Evolutionary conservation across 2,888 invertebrate genomes (phyloP).

Genomic region (Acrobasis repandana): DNA sequence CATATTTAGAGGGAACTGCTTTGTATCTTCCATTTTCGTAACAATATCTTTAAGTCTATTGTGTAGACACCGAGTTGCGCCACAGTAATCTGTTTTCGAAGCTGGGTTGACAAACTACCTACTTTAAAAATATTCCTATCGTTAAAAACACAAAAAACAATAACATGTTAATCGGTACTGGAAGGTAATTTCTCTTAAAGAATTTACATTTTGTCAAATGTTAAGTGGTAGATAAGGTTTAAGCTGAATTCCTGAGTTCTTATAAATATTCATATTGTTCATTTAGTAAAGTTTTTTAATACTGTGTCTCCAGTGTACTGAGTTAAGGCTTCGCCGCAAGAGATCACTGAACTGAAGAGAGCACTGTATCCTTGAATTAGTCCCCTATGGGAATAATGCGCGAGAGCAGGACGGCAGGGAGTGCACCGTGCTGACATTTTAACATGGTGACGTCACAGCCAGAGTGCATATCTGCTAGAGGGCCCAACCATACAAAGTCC

Average conservation of each 20-base stretch:
- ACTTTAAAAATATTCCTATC: constrained; percentile 3
- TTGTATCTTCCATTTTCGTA: too few relatives aligned
- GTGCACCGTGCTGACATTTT: constrained; percentile 59
- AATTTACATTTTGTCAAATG: constrained; percentile 23
- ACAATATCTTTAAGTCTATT: not conserved
- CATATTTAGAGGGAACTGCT: too few relatives aligned
- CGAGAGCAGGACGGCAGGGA: constrained; percentile 53
- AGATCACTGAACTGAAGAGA: constrained; percentile 76
- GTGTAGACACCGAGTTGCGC: not conserved
- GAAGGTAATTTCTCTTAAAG: constrained; percentile 10
- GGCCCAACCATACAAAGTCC: too few relatives aligned
- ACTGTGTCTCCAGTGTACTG: constrained; percentile 21
- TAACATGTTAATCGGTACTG: constrained; percentile 8
- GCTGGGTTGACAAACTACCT: constrained; percentile 4
- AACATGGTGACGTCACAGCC: constrained; percentile 62
- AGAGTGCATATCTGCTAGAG: constrained; percentile 34
- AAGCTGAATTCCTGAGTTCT: constrained; percentile 21
- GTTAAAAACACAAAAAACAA: constrained; percentile 14
- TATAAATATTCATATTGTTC: constrained; percentile 22
- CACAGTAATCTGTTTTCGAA: not conserved
- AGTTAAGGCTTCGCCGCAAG: constrained; percentile 58
- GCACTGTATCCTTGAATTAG: constrained; percentile 72
- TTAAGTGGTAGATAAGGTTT: constrained; percentile 10
- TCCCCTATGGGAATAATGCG: constrained; percentile 63
- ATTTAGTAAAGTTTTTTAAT: constrained; percentile 12